Evolutionary conservation across 2,113 vertebrate species (phyloP).

Genomic region (Xiphophorus hellerii): DNA sequence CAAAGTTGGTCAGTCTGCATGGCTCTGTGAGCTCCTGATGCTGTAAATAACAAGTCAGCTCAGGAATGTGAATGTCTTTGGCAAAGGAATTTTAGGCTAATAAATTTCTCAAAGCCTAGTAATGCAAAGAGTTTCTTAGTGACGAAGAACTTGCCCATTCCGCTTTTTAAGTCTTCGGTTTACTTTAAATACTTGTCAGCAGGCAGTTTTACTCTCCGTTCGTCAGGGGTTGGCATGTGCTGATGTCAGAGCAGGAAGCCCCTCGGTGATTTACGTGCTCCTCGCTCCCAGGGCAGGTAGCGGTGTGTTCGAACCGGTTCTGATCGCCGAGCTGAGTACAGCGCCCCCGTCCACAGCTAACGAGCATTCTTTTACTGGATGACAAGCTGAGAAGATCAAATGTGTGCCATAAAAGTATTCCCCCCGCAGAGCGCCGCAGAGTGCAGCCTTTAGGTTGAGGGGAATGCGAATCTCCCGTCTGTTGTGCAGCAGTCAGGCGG

Average conservation of each 20-base stretch:
- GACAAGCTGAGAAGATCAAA: slow-evolving; percentile 62
- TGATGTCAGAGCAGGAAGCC: slow-evolving; percentile 55
- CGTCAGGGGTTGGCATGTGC: slow-evolving; percentile 80
- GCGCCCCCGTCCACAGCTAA: slow-evolving; percentile 41
- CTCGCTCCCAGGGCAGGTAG: slow-evolving; percentile 25
- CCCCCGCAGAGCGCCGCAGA: slow-evolving; percentile 34
- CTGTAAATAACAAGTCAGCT: background rate
- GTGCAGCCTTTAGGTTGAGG: slow-evolving; percentile 52
- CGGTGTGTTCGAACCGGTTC: background rate
- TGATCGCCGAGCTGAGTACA: slow-evolving; percentile 23
- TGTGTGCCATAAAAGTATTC: slow-evolving; percentile 48
- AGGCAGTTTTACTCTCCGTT: slow-evolving; percentile 75
- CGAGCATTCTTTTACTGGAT: slow-evolving; percentile 56
- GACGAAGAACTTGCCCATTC: slow-evolving; percentile 63
- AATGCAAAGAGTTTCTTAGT: background rate
- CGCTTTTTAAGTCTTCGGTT: slow-evolving; percentile 6
- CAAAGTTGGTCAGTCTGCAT: background rate
- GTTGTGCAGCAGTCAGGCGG: slow-evolving; percentile 55
- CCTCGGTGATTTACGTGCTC: slow-evolving; percentile 53
- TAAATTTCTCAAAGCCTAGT: background rate
- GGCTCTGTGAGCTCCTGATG: background rate
- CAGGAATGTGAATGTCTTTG: background rate
- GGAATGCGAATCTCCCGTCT: slow-evolving; percentile 65
- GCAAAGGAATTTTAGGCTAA: background rate
- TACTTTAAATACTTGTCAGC: slow-evolving; percentile 8